phyloP scores from a whole-genome alignment of 2,888 invertebrate genomes.

The Taphrorychus bicolor region DNA sequence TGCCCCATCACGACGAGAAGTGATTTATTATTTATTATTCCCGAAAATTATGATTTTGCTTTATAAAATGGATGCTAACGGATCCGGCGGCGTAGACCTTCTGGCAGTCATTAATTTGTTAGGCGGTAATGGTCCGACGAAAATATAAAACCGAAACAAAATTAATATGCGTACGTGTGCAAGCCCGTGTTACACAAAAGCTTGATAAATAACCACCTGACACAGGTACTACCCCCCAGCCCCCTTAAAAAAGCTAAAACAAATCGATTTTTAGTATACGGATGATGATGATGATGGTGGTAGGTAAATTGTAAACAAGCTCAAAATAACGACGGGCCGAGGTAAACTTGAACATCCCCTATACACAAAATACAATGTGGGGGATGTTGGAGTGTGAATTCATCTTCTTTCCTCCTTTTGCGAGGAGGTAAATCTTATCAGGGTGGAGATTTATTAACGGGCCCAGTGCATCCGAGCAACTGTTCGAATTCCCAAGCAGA shows the following conservation, averaged over 20 bases:
- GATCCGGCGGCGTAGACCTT: conserved; percentile 36
- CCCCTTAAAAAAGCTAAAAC: conserved; percentile 22
- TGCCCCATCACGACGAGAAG: background rate
- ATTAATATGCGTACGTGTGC: conserved; percentile 42
- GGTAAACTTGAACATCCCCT: background rate
- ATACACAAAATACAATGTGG: background rate
- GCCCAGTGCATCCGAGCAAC: conserved; percentile 53
- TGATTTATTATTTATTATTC: conserved; percentile 41
- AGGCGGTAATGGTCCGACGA: conserved; percentile 44
- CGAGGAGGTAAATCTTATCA: conserved; percentile 15
- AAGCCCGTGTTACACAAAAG: conserved; percentile 40
- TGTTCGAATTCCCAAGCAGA: conserved; percentile 58
- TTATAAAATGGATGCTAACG: conserved; percentile 47
- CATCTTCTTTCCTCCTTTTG: conserved; percentile 17
- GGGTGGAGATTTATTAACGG: conserved; percentile 24
- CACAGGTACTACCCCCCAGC: conserved; percentile 31
- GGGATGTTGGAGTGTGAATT: conserved; percentile 4
- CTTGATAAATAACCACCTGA: conserved; percentile 39
- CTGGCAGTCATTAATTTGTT: conserved; percentile 40
- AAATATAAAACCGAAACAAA: conserved; percentile 42
- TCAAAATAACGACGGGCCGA: background rate
- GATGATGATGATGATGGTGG: background rate
- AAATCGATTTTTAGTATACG: conserved; percentile 19
- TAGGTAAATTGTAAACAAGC: conserved; percentile 4
- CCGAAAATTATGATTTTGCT: conserved; percentile 35